Percentiles rank a stretch among this genome's conserved stretches.
Conservation (phyloP, 2,888 invertebrate genomes). For the Thymelicus lineola region DNA sequence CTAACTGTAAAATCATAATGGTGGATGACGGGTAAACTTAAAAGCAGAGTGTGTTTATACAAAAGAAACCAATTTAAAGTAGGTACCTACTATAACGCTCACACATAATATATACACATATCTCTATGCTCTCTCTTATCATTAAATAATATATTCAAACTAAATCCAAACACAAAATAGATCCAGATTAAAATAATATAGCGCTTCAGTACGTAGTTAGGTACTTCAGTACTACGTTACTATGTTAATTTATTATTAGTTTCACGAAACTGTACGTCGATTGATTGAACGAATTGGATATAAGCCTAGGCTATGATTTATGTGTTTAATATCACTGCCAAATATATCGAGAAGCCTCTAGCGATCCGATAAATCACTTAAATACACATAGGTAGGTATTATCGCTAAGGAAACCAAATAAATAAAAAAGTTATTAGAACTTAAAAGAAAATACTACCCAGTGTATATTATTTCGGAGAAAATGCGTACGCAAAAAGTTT, state of each 20-base stretch:
- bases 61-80: too few relatives aligned
- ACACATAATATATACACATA: too few relatives aligned
- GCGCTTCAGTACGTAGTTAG: background rate
- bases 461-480: background rate
- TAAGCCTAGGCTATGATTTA: constrained; percentile 6
- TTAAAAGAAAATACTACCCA: background rate
- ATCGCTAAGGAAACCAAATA: background rate
- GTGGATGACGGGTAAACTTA: too few relatives aligned
- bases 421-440: background rate
- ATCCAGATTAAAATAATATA: background rate
- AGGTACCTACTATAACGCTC: too few relatives aligned
- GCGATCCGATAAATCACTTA: background rate
- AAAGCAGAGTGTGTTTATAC: too few relatives aligned
- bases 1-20: too few relatives aligned
- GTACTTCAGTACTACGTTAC: background rate
- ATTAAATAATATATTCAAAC: too few relatives aligned
- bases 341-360: background rate
- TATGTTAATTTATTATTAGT: constrained; percentile 1
- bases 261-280: constrained; percentile 1
- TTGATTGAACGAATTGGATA: constrained; percentile 17
- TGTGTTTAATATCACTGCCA: constrained; percentile 15
- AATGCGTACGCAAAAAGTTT: background rate
- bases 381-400: background rate
- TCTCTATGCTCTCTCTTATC: too few relatives aligned
- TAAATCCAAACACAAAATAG: too few relatives aligned